These are phyloP conservation scores for Rhagoletis pomonella DNA, from an alignment of 1,140 invertebrate genomes.

Conservation along the genomic window DNA sequence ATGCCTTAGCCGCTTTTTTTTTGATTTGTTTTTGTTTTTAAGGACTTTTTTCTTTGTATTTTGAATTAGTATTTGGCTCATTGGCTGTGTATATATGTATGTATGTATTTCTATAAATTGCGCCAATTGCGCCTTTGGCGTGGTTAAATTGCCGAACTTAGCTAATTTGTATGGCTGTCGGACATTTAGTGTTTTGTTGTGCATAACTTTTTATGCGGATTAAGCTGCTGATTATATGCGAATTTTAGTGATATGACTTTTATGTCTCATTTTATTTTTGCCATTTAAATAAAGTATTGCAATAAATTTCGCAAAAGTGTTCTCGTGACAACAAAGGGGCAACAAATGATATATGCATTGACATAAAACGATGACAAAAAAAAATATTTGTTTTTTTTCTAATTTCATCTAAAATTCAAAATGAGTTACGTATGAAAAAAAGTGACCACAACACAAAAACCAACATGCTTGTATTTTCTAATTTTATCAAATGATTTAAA, in stretches of 20 bases:
- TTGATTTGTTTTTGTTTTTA: not conserved
- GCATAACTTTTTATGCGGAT: not conserved
- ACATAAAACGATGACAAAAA: not conserved
- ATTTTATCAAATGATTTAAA: no score
- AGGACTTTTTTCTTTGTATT: not conserved
- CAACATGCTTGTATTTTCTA: no score
- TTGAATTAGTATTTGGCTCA: constrained; percentile 19
- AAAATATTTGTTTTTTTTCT: no score
- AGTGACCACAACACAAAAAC: no score
- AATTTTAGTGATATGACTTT: not conserved
- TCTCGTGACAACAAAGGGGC: not conserved
- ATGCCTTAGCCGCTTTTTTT: not conserved
- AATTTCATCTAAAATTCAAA: no score
- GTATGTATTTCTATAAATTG: not conserved
- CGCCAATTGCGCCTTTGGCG: not conserved
- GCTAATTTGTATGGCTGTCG: constrained; percentile 14
- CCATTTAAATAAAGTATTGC: not conserved
- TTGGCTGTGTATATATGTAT: not conserved
- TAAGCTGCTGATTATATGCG: not conserved
- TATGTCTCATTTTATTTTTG: not conserved
- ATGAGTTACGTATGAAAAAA: no score
- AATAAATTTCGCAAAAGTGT: not conserved
- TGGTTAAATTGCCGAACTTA: constrained; percentile 29
- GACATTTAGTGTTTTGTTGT: not conserved
- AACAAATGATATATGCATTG: not conserved